Percentiles rank a stretch among this genome's conserved stretches.
phyloP scores from a whole-genome alignment of 37 sponge, comb jelly and placozoan genomes.

The Petrosia ficiformis region DNA sequence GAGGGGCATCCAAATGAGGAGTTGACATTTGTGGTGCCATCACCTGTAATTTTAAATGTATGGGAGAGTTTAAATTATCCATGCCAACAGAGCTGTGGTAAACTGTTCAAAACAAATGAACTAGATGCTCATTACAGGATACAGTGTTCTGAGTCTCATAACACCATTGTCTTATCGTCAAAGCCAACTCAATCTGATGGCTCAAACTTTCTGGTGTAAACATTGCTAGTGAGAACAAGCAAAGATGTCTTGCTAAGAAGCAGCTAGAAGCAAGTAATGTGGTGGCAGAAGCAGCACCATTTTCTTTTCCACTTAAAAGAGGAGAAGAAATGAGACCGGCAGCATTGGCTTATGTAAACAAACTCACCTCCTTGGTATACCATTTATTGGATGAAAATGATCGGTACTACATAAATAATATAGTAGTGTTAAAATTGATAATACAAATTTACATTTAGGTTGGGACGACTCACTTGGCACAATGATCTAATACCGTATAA shows the following conservation, averaged over 20 bases:
- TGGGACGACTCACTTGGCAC: constrained; percentile 7
- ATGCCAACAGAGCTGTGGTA: too few relatives aligned
- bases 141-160: too few relatives aligned
- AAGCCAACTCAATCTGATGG: too few relatives aligned
- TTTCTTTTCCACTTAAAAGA: background rate
- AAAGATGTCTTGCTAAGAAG: background rate
- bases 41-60: too few relatives aligned
- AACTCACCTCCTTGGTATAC: background rate
- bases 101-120: too few relatives aligned
- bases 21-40: too few relatives aligned
- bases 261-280: background rate
- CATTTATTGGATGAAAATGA: background rate
- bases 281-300: background rate
- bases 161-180: too few relatives aligned
- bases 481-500: background rate
- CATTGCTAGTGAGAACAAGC: background rate
- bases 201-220: background rate
- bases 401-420: background rate
- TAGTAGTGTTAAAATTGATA: background rate
- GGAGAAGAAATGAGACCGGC: constrained; percentile 3
- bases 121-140: too few relatives aligned
- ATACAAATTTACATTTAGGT: background rate
- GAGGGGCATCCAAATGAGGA: too few relatives aligned
- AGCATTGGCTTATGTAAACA: background rate
- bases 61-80: too few relatives aligned